Conservation (phyloP, 2,888 invertebrate genomes). For the Drosophila mimetica region DNA sequence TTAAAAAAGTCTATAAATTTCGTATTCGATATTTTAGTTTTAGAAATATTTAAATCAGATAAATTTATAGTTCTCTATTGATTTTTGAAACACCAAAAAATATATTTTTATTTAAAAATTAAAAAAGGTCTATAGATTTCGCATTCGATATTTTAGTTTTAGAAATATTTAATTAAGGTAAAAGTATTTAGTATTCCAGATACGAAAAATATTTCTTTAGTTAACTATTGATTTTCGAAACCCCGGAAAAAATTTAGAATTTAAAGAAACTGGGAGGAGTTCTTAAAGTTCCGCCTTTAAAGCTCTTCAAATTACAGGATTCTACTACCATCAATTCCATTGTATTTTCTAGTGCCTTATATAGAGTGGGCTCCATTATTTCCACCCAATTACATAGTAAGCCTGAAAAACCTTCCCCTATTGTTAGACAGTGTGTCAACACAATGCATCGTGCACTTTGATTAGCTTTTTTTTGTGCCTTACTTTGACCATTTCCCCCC, state of each 20-base stretch:
- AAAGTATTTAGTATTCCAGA: too few species aligned
- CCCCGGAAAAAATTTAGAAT: neutral
- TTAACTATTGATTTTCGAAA: too few species aligned
- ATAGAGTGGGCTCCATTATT: slow-evolving; percentile 2
- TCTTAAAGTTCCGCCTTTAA: neutral
- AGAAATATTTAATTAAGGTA: too few species aligned
- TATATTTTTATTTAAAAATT: too few species aligned
- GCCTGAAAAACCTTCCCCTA: slow-evolving; percentile 19
- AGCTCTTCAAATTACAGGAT: neutral
- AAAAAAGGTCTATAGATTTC: too few species aligned
- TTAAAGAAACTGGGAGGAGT: neutral
- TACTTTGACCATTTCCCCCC: slow-evolving; percentile 6
- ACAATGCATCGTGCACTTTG: slow-evolving; percentile 42
- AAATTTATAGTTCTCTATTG: too few species aligned
- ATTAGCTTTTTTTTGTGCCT: slow-evolving; percentile 27
- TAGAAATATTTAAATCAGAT: too few species aligned
- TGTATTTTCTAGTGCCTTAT: neutral
- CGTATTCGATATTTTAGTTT: too few species aligned
- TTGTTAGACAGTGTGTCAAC: slow-evolving; percentile 25
- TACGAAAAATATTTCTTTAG: too few species aligned
- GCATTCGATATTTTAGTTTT: too few species aligned
- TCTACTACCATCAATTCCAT: neutral
- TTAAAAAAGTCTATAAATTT: too few species aligned
- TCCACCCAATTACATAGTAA: slow-evolving; percentile 23
- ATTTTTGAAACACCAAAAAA: too few species aligned